phyloP scores from a whole-genome alignment of 2,113 vertebrate genomes.

The Dipodomys stephensi region DNA sequence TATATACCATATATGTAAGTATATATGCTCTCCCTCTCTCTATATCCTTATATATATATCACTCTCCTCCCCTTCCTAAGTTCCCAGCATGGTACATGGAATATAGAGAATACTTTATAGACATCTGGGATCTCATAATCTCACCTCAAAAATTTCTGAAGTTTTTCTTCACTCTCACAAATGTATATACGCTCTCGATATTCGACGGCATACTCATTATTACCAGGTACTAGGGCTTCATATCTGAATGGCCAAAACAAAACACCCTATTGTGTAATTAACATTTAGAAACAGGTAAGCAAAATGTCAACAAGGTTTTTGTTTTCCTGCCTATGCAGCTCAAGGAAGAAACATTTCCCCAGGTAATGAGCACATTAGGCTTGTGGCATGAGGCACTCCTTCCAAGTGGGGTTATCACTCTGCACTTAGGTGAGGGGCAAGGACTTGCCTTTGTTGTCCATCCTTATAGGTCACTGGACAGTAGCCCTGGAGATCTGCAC shows the following conservation, averaged over 20 bases:
- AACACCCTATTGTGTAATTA: not conserved
- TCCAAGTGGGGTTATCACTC: not conserved
- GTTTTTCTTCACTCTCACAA: constrained; percentile 92
- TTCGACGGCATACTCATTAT: constrained; percentile 89
- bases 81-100: not conserved
- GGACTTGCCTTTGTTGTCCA: constrained; percentile 92
- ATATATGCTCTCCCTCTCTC: not conserved
- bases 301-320: constrained; percentile 16
- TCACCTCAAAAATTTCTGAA: constrained; percentile 94
- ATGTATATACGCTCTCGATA: constrained; percentile 91
- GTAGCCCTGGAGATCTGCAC: constrained; percentile 93
- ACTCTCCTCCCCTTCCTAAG: not conserved
- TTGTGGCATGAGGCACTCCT: not conserved
- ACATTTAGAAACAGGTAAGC: not conserved
- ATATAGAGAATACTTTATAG: not conserved
- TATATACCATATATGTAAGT: no score
- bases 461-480: constrained; percentile 96
- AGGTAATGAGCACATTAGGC: not conserved
- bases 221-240: constrained; percentile 93
- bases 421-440: not conserved
- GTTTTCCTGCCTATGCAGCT: constrained; percentile 2
- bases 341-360: constrained; percentile 21
- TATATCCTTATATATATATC: not conserved
- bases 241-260: constrained; percentile 87
- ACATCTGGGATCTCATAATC: constrained; percentile 54